Evolutionary conservation across 2,888 invertebrate species (phyloP).

Genomic region (Chrysotoxum bicinctum): DNA sequence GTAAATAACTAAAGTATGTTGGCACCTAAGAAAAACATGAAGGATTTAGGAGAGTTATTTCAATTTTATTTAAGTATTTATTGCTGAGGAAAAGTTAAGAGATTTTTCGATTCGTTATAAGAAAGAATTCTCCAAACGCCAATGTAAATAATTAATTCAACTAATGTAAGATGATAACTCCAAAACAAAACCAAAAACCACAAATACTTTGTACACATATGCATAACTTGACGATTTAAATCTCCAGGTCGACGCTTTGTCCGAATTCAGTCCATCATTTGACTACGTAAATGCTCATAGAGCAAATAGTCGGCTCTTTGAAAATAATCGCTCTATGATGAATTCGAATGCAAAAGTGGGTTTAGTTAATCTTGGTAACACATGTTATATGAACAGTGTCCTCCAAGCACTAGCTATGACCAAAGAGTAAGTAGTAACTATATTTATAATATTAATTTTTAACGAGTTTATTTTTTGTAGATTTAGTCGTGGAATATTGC

Average conservation of each 20-base stretch:
- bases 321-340: constrained; percentile 66
- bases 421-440: constrained; percentile 84
- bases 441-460: neutral
- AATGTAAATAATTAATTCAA: neutral
- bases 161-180: neutral
- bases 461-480: constrained; percentile 77
- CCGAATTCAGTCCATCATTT: constrained; percentile 82
- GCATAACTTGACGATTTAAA: neutral
- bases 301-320: constrained; percentile 76
- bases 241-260: constrained; percentile 80
- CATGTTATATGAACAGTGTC: constrained; percentile 95
- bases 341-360: constrained; percentile 84
- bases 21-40: too few relatives aligned
- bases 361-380: constrained; percentile 91
- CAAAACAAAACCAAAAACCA: neutral
- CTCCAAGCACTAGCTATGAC: constrained; percentile 92
- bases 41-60: too few relatives aligned
- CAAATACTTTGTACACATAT: neutral
- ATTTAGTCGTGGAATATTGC: constrained; percentile 87
- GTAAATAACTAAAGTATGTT: too few relatives aligned
- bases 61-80: too few relatives aligned
- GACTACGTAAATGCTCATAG: constrained; percentile 79
- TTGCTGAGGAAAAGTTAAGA: too few relatives aligned
- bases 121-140: neutral
- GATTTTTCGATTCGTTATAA: neutral